A percentile compares a stretch with the other conserved stretches of the same genome.
Conservation (phyloP, 2,113 vertebrate genomes). For the Triplophysa rosa region DNA sequence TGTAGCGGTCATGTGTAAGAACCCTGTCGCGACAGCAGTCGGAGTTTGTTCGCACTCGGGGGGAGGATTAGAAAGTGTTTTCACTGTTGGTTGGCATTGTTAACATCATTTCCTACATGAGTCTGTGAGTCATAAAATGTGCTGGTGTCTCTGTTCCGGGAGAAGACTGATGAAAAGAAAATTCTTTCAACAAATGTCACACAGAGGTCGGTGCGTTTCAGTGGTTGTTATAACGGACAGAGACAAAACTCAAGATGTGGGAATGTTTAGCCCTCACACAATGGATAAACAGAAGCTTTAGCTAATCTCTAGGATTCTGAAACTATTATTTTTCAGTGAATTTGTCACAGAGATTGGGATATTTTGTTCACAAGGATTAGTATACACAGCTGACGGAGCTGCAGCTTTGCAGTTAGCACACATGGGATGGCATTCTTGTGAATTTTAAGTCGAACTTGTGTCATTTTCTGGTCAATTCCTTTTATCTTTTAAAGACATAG, state of each 20-base stretch:
- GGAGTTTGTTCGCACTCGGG: conserved; percentile 1
- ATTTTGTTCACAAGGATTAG: conserved; percentile 25
- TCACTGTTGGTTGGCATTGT: conserved; percentile 26
- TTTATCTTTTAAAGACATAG: too few relatives aligned
- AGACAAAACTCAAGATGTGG: conserved; percentile 11
- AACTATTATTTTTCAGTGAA: conserved; percentile 13
- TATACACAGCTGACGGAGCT: too few relatives aligned
- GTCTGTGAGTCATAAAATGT: neutral
- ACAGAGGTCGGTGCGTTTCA: neutral
- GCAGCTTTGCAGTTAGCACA: too few relatives aligned
- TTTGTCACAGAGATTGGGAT: conserved; percentile 23
- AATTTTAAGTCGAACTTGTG: too few relatives aligned
- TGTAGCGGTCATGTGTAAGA: neutral
- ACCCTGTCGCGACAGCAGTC: neutral
- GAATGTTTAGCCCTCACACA: conserved; percentile 6
- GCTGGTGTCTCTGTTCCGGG: conserved; percentile 9
- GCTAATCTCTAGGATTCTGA: conserved; percentile 27
- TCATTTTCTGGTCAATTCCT: too few relatives aligned
- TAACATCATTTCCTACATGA: conserved; percentile 8
- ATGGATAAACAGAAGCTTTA: conserved; percentile 11
- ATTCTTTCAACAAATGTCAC: neutral
- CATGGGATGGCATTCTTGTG: too few relatives aligned
- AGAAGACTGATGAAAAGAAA: conserved; percentile 1
- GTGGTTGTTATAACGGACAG: neutral
- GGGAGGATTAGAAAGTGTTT: conserved; percentile 18